Evolutionary conservation across 2,113 vertebrate genomes (phyloP), one percentile per base, ranked within the genome.

Genomic region (Catharus minimus): DNA sequence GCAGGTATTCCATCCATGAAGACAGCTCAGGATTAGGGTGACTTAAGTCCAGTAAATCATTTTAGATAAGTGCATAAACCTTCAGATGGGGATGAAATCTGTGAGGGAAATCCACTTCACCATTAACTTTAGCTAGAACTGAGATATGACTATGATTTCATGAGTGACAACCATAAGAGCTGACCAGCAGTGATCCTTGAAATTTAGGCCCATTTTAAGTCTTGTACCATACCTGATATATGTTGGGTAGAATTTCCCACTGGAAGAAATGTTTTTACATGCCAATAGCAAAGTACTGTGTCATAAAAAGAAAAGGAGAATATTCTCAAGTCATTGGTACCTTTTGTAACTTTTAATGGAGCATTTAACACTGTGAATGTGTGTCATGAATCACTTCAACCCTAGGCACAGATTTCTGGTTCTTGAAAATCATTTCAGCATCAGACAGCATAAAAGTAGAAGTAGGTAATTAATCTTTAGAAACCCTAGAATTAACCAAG

Each of bases 101-200:
- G 5, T 56, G 32, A 72, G n/a, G 83, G 41, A 79, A 95, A 67
- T 57, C 5, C 21, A 47, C 19, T 36, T 53, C 7, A 56, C 6
- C 7, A 21, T 65, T 61, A 57, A 44, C 10, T 64, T 39, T 11
- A 39, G 16, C 8, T 52, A n/a, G 26, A 84, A 66, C 13, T 47
- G 56, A 57, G 16, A 78, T 41, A 15, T 41, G 32, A 33, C 26
- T 1, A 2, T 0, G 3, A 16, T 73, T 93, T 73, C 30, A 20
- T 3, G 15, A 58, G 32, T 0, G 2, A 41, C 22, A 89, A 21
- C 5, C 2, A 0, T 27, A 27, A n/a, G 15, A 65, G 24, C 3
- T 65, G 26, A 68, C 6, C 38, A 67, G 13, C 14, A 41, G 6
- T 15, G 30, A 76, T 9, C 5, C 23, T 75, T 81, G 36, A 89